Evolutionary conservation across 2,888 invertebrate species (phyloP).

Genomic region (Lampropteryx suffumata): DNA sequence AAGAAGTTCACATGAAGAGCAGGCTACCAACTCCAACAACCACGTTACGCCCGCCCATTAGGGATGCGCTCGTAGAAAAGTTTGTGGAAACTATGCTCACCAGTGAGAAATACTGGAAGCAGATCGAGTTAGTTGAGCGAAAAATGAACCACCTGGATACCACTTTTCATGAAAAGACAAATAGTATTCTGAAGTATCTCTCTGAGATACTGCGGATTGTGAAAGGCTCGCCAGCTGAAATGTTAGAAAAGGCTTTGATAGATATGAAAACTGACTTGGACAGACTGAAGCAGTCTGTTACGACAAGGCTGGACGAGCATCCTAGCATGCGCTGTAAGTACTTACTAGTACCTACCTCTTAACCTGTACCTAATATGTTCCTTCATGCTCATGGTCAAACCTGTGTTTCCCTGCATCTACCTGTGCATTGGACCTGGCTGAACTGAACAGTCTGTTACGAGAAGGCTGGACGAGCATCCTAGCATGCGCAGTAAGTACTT

Average conservation of each 20-base stretch:
- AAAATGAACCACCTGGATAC: slow-evolving; percentile 60
- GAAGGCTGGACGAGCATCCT: slow-evolving; percentile 37
- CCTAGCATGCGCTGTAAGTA: slow-evolving; percentile 53
- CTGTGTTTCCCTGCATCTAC: background rate
- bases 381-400: too few relatives aligned
- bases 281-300: slow-evolving; percentile 44
- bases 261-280: slow-evolving; percentile 52
- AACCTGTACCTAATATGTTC: too few relatives aligned
- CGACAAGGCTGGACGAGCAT: slow-evolving; percentile 33
- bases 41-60: slow-evolving; percentile 34
- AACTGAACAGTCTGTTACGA: slow-evolving; percentile 44
- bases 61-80: slow-evolving; percentile 61
- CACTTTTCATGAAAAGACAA: slow-evolving; percentile 58
- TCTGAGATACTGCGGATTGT: slow-evolving; percentile 54
- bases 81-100: slow-evolving; percentile 67
- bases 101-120: slow-evolving; percentile 64
- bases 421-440: slow-evolving; percentile 43
- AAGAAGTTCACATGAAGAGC: slow-evolving; percentile 5
- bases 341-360: background rate
- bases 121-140: slow-evolving; percentile 61
- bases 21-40: slow-evolving; percentile 37
- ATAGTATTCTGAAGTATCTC: slow-evolving; percentile 60
- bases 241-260: slow-evolving; percentile 43
- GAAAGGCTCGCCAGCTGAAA: slow-evolving; percentile 42
- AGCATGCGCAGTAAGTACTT: slow-evolving; percentile 51